These are phyloP conservation scores for Echeneis naucrates DNA, from an alignment of 2,797 vertebrate species.

Conservation along the genomic window DNA sequence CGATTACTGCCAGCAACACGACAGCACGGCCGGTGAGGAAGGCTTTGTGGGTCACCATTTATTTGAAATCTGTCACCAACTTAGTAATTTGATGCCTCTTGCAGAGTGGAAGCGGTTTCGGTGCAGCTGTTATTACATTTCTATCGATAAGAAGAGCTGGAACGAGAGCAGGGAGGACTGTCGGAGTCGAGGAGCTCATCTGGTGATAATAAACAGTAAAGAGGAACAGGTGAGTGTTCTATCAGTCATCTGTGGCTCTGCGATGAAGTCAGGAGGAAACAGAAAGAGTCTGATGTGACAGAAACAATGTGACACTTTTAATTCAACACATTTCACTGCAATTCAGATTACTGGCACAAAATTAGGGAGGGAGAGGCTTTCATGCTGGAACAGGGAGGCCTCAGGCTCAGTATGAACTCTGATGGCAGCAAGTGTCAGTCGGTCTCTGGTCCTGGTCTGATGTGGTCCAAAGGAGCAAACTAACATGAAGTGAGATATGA, in stretches of 20 bases:
- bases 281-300: too few relatives aligned
- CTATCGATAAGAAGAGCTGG: slow-evolving; percentile 35
- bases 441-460: too few relatives aligned
- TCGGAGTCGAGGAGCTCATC: slow-evolving; percentile 7
- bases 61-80: accelerated
- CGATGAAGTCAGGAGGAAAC: neutral
- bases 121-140: slow-evolving; percentile 32
- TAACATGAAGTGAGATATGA: too few relatives aligned
- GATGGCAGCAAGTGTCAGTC: too few relatives aligned
- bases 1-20: accelerated
- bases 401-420: too few relatives aligned
- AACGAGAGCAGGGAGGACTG: slow-evolving; percentile 2
- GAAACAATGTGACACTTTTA: too few relatives aligned
- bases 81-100: neutral
- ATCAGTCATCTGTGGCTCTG: neutral
- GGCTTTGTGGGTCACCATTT: too few relatives aligned
- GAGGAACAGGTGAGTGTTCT: slow-evolving; percentile 11
- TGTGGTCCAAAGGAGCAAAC: too few relatives aligned
- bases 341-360: too few relatives aligned
- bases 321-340: too few relatives aligned
- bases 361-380: too few relatives aligned
- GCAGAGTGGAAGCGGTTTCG: neutral
- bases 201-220: neutral
- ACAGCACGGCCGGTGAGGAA: neutral
- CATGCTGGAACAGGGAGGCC: too few relatives aligned